phyloP scores from a whole-genome alignment of 2,888 invertebrate genomes.

The Hypomecis atomaria region DNA sequence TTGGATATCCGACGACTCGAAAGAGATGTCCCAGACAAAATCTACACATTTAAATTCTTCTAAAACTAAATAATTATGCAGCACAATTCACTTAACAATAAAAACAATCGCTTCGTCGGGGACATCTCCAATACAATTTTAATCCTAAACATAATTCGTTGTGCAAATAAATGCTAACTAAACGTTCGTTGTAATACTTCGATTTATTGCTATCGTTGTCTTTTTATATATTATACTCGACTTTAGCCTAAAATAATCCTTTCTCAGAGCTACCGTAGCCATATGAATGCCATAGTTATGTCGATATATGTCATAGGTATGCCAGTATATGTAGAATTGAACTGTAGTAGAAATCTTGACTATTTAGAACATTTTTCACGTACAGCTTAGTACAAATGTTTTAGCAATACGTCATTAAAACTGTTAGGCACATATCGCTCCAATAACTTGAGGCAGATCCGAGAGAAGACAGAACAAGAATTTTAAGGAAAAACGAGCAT shows the following conservation, averaged over 20 bases:
- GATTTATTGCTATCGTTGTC: slow-evolving; percentile 68
- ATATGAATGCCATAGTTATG: too few relatives aligned
- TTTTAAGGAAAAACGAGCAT: slow-evolving; percentile 31
- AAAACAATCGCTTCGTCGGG: slow-evolving; percentile 26
- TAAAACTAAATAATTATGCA: slow-evolving; percentile 39
- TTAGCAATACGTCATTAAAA: slow-evolving; percentile 11
- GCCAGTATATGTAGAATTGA: too few relatives aligned
- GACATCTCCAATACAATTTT: slow-evolving; percentile 30
- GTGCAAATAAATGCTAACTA: slow-evolving; percentile 60
- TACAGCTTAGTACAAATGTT: too few relatives aligned
- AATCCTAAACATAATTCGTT: slow-evolving; percentile 51
- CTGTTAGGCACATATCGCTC: slow-evolving; percentile 38
- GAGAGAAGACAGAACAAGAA: slow-evolving; percentile 35
- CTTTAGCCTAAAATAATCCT: slow-evolving; percentile 50
- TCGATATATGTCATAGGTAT: too few relatives aligned
- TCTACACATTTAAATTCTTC: slow-evolving; percentile 29
- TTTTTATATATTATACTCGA: slow-evolving; percentile 46
- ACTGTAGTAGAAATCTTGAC: too few relatives aligned
- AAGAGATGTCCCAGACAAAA: slow-evolving; percentile 27
- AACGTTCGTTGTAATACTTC: slow-evolving; percentile 70
- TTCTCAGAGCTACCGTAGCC: slow-evolving; percentile 27
- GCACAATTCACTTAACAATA: slow-evolving; percentile 24
- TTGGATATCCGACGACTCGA: slow-evolving; percentile 40
- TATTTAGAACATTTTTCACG: too few relatives aligned
- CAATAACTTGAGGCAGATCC: slow-evolving; percentile 25